phyloP scores from a whole-genome alignment of 2,113 vertebrate species.

The Rhodinocichla rosea region DNA sequence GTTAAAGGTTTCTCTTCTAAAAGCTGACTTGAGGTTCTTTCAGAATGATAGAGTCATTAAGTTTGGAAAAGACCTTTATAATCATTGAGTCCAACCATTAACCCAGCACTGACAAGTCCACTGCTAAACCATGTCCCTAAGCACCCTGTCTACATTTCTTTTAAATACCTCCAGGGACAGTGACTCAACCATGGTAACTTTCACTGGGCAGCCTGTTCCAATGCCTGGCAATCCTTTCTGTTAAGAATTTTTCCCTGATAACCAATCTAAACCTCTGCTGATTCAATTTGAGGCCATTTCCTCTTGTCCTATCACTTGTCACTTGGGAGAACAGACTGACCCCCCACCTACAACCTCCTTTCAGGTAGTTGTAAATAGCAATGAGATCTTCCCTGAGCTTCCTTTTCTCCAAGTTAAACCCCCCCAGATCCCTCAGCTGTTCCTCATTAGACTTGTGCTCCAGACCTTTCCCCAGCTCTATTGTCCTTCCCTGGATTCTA shows the following conservation, averaged over 20 bases:
- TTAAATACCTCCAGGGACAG: neutral
- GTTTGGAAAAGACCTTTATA: neutral
- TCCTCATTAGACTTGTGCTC: neutral
- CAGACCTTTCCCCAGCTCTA: neutral
- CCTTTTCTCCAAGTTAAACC: neutral
- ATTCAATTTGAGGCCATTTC: neutral
- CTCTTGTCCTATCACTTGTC: neutral
- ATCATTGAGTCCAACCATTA: neutral
- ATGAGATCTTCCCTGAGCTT: neutral
- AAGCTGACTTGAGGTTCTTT: neutral
- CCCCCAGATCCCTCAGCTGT: neutral
- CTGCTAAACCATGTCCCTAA: neutral
- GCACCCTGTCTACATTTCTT: neutral
- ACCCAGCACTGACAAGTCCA: neutral
- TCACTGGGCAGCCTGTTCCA: neutral
- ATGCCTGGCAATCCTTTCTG: neutral
- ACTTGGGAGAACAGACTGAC: neutral
- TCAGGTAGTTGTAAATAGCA: neutral
- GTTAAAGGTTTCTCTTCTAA: neutral
- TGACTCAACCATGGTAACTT: neutral
- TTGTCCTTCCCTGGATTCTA: neutral
- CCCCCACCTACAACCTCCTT: neutral
- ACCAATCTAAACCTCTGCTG: neutral
- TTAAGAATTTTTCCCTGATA: neutral
- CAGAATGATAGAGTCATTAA: neutral